Percentiles rank a stretch among this genome's conserved stretches.
Conservation (phyloP, 2,113 vertebrate species). For the Xiphias gladius region DNA sequence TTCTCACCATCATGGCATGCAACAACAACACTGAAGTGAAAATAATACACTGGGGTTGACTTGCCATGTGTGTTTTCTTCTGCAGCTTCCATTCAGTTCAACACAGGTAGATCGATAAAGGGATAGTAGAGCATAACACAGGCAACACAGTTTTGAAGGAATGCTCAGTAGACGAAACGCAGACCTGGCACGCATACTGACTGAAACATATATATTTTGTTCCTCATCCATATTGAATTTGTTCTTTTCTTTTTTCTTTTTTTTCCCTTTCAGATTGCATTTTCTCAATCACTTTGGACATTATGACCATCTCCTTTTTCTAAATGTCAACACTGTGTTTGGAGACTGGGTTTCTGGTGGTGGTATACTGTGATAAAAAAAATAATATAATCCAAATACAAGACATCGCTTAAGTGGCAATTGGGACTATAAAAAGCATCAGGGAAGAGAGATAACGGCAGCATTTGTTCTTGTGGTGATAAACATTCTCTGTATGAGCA, state of each 20-base stretch:
- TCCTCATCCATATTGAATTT: not conserved
- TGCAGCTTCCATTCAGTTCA: slow-evolving; percentile 31
- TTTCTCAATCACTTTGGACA: too few relatives aligned
- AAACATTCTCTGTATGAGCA: slow-evolving; percentile 27
- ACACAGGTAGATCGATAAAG: slow-evolving; percentile 59
- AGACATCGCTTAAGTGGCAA: not conserved
- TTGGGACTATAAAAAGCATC: not conserved
- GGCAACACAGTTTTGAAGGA: slow-evolving; percentile 16
- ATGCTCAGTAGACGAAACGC: slow-evolving; percentile 20
- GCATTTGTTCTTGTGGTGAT: not conserved
- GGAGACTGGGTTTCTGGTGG: not conserved
- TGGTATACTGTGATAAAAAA: not conserved
- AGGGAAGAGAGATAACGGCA: not conserved
- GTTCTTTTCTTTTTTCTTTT: not conserved
- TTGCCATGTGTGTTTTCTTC: slow-evolving; percentile 41
- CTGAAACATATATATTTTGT: not conserved
- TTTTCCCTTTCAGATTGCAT: too few relatives aligned
- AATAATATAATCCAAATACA: not conserved
- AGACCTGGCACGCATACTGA: slow-evolving; percentile 32
- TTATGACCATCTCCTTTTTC: not conserved
- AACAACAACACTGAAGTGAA: slow-evolving; percentile 41
- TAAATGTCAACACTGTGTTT: not conserved
- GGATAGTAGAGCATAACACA: slow-evolving; percentile 38
- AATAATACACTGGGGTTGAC: slow-evolving; percentile 51
- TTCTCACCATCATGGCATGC: slow-evolving; percentile 30